A percentile compares a stretch with the other conserved stretches of the same genome.
Conservation (phyloP, 2,888 invertebrate species). For the Brachynemurus nebulosus region DNA sequence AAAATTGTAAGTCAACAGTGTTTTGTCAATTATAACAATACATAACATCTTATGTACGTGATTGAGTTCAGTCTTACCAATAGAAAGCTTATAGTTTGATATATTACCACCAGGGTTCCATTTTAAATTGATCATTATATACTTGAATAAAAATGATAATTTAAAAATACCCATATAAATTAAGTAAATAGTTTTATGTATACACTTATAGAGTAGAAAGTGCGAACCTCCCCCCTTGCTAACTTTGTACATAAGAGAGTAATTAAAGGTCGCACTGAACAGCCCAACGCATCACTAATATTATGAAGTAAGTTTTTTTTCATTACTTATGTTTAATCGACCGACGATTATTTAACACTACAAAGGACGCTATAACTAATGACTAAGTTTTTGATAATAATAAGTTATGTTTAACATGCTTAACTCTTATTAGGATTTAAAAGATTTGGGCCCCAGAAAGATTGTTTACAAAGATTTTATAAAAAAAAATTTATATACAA, state of each 20-base stretch:
- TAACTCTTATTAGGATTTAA: slow-evolving; percentile 5
- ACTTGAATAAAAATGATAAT: neutral
- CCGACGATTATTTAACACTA: neutral
- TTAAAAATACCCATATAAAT: no score
- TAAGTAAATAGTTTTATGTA: no score
- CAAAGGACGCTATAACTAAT: slow-evolving; percentile 5
- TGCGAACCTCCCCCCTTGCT: slow-evolving; percentile 7
- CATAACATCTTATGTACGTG: slow-evolving; percentile 1
- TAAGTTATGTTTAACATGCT: slow-evolving; percentile 6
- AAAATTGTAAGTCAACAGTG: no score
- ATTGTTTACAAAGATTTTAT: slow-evolving; percentile 25
- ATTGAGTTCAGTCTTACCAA: slow-evolving; percentile 9
- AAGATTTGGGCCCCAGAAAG: slow-evolving; percentile 31
- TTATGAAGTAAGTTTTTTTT: slow-evolving; percentile 2
- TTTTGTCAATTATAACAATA: no score
- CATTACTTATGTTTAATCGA: neutral
- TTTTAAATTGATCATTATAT: no score
- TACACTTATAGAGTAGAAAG: slow-evolving; percentile 3
- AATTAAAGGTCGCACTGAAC: slow-evolving; percentile 7
- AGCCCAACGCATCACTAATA: slow-evolving; percentile 10
- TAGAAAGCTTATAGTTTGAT: neutral
- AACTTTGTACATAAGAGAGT: slow-evolving; percentile 11
- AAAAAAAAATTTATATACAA: neutral
- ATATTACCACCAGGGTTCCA: no score
- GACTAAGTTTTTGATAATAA: slow-evolving; percentile 4